phyloP scores from a whole-genome alignment of 2,797 vertebrate species.

The Huso huso region DNA sequence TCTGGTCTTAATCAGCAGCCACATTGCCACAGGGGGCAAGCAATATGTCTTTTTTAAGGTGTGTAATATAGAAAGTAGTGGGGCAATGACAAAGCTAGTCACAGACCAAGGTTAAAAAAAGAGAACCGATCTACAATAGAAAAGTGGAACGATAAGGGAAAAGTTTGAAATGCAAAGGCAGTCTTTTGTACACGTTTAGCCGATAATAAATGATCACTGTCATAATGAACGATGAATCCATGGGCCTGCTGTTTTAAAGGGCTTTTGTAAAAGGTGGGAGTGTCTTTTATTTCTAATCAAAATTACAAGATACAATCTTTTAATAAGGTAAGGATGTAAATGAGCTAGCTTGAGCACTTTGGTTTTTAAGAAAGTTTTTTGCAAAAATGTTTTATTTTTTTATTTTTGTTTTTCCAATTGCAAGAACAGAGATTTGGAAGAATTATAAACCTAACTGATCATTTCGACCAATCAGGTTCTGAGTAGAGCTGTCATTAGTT shows the following conservation, averaged over 20 bases:
- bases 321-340: conserved; percentile 44
- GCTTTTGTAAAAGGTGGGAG: conserved; percentile 38
- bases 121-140: conserved; percentile 27
- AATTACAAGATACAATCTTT: conserved; percentile 41
- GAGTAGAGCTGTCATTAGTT: background rate
- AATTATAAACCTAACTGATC: conserved; percentile 23
- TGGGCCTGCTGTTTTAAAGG: conserved; percentile 50
- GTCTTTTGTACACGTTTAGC: conserved; percentile 57
- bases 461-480: conserved; percentile 15
- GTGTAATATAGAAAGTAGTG: conserved; percentile 48
- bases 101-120: conserved; percentile 57
- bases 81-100: conserved; percentile 23
- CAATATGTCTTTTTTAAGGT: conserved; percentile 60
- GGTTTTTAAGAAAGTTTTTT: conserved; percentile 31
- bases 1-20: too few species aligned
- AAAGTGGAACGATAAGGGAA: background rate
- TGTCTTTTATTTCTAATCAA: conserved; percentile 53
- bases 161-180: conserved; percentile 18
- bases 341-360: conserved; percentile 32
- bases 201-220: conserved; percentile 66
- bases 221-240: conserved; percentile 65
- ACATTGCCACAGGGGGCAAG: too few species aligned
- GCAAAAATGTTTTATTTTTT: conserved; percentile 20
- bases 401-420: background rate
- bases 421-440: conserved; percentile 13